phyloP scores from a whole-genome alignment of 2,888 invertebrate genomes.

The Drosophila birchii region DNA sequence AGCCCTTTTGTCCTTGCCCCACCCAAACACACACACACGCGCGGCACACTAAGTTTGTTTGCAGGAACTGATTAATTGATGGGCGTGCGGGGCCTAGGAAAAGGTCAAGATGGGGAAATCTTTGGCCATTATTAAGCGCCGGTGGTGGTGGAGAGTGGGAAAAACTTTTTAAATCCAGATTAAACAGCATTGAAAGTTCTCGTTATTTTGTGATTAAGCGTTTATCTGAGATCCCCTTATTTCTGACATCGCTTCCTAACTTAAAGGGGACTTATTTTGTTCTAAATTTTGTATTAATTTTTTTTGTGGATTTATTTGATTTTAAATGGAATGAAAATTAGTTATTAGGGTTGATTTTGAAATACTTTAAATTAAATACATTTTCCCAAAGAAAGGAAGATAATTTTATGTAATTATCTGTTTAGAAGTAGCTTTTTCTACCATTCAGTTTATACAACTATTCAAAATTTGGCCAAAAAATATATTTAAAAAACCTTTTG shows the following conservation, averaged over 20 bases:
- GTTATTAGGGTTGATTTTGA: not conserved
- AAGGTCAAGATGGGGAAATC: slow-evolving; percentile 25
- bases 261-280: not conserved
- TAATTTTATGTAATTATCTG: not conserved
- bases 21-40: not conserved
- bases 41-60: slow-evolving; percentile 5
- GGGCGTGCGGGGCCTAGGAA: slow-evolving; percentile 3
- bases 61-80: slow-evolving; percentile 38
- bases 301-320: not conserved
- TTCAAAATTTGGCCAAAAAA: too few relatives aligned
- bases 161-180: slow-evolving; percentile 18
- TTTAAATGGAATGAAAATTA: not conserved
- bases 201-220: slow-evolving; percentile 12
- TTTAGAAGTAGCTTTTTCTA: not conserved
- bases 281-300: not conserved
- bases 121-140: slow-evolving; percentile 2
- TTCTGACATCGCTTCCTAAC: not conserved
- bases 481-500: too few relatives aligned
- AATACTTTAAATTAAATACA: too few relatives aligned
- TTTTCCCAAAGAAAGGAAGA: too few relatives aligned
- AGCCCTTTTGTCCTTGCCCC: not conserved
- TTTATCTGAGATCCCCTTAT: not conserved
- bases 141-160: not conserved
- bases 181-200: slow-evolving; percentile 4
- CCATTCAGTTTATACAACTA: not conserved